Conservation (phyloP, 2,113 vertebrate genomes). For the Sus scrofa region T2T-Sscrofa CM000812.6:68791501-68792000, state of each 20-base stretch:
- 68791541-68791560: constrained; percentile 34
- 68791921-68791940: background rate
- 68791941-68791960: background rate
- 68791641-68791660: background rate
- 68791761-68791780: background rate
- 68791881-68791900: background rate
- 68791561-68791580: background rate
- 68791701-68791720: background rate
- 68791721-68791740: background rate
- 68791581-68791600: background rate
- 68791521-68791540: background rate
- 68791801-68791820: background rate
- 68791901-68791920: background rate
- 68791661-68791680: background rate
- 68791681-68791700: background rate
- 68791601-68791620: background rate
- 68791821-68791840: background rate
- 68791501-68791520: background rate
- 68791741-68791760: background rate
- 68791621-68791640: background rate
- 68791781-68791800: background rate
- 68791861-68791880: background rate
- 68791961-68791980: background rate
- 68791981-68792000: rapidly evolving
- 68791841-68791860: background rate